Base-by-base conservation (phyloP, 2,113 vertebrate genomes). In the Bos javanicus region DNA sequence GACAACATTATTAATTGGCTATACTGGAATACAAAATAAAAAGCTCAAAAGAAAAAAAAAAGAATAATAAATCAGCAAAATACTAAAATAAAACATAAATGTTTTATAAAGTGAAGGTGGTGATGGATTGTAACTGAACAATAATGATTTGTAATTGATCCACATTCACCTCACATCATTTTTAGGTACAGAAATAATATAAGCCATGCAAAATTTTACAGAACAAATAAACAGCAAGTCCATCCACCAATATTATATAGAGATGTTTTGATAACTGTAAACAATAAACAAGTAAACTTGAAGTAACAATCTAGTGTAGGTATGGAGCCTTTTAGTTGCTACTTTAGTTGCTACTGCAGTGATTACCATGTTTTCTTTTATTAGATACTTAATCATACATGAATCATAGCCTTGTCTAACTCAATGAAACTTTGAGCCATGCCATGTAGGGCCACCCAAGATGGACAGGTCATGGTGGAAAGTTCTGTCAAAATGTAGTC, bases 301-400 rank as follows among this genome's bases (percentile, higher is more conserved):
- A 57, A 86, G 28, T 15, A 52, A 39, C 43, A 19, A 21, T 48
- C 15, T 60, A 17, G 2, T 33, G 17, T 54, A 11, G 3, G 17
- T 50, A 5, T 64, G 28, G 54, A 36, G 39, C 39, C 39, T 39
- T 39, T 39, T 39, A 39, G 39, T 39, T 39, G 39, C 39, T 39
- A 39, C 10, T 43, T 84, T 54, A 78, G 14, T 36, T 71, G 64
- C 19, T 57, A 71, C 17, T 71, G n/a, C n/a, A 21, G 9, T 71
- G 9, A 71, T 71, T 71, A 71, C 64, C 23, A 67, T 36, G 64
- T 12, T 71, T 71, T 71, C 19, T 23, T 71, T 71, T 36, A 21
- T 36, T 71, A 71, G 99, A 81, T 99, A 99, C 92, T 97, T 99
- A 98, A 99, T 99, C 80, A 98, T 99, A 74, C 99, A 21, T 36